Conservation (phyloP, 2,797 vertebrate species). For the Anomalospiza imberbis region DNA sequence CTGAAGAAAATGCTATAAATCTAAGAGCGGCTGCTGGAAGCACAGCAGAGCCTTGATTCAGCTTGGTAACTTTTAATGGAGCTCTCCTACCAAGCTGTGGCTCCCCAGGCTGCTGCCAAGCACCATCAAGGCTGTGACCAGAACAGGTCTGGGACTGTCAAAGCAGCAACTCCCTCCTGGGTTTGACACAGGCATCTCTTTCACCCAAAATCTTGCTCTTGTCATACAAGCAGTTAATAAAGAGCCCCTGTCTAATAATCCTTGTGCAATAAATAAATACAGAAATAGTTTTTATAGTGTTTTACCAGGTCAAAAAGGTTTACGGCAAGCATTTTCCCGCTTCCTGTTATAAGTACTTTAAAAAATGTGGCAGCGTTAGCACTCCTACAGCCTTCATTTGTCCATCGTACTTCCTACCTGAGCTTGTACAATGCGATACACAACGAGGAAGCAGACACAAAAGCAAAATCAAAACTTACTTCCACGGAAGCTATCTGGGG, state of each 20-base stretch:
- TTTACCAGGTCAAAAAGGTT: background rate
- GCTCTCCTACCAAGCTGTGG: background rate
- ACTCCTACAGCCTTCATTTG: background rate
- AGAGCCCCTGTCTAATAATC: background rate
- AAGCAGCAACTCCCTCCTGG: background rate
- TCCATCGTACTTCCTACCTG: background rate
- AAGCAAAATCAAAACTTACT: background rate
- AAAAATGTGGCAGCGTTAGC: background rate
- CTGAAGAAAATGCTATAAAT: background rate
- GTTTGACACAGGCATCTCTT: background rate
- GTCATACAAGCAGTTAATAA: background rate
- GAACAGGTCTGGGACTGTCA: background rate
- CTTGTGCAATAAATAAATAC: background rate
- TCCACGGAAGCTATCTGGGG: background rate
- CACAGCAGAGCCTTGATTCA: background rate
- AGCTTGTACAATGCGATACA: background rate
- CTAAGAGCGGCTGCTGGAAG: background rate
- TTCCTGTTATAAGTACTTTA: constrained; percentile 4
- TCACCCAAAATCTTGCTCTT: background rate
- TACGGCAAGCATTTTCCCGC: background rate
- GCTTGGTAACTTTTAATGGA: background rate
- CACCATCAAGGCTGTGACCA: accelerated
- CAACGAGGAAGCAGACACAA: background rate
- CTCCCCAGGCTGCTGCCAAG: background rate
- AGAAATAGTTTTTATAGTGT: background rate